Conservation (phyloP, 2,113 vertebrate genomes). For the Vicugna pacos region DNA sequence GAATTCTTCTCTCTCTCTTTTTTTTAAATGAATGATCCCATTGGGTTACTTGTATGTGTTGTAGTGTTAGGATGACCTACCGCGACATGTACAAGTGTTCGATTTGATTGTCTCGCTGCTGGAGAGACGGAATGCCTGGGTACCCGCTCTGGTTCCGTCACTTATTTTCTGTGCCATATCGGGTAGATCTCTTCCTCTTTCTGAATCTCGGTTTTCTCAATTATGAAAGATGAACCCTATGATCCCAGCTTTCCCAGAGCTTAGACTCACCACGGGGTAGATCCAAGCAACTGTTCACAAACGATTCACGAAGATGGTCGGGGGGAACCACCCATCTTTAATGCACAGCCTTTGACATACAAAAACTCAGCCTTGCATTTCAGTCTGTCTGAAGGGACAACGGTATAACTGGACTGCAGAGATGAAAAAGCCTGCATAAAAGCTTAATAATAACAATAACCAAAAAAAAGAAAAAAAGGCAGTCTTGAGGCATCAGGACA, state of each 20-base stretch:
- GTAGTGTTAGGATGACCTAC: not conserved
- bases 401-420: not conserved
- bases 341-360: not conserved
- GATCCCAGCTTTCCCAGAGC: not conserved
- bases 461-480: not conserved
- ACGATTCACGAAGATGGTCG: not conserved
- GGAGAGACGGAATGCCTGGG: not conserved
- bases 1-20: not conserved
- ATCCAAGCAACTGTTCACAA: not conserved
- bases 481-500: slow-evolving; percentile 13
- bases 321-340: not conserved
- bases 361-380: not conserved
- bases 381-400: slow-evolving; percentile 38
- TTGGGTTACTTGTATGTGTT: not conserved
- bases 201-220: not conserved
- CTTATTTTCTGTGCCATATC: not conserved
- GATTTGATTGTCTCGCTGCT: not conserved
- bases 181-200: not conserved
- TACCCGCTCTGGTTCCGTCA: not conserved
- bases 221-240: not conserved
- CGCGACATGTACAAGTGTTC: not conserved
- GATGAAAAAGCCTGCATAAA: slow-evolving; percentile 25
- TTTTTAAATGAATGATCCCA: not conserved
- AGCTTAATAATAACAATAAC: slow-evolving; percentile 71
- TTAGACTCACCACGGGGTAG: not conserved